Conservation (phyloP, 2,888 invertebrate genomes). For the Yponomeuta plumbellus region DNA sequence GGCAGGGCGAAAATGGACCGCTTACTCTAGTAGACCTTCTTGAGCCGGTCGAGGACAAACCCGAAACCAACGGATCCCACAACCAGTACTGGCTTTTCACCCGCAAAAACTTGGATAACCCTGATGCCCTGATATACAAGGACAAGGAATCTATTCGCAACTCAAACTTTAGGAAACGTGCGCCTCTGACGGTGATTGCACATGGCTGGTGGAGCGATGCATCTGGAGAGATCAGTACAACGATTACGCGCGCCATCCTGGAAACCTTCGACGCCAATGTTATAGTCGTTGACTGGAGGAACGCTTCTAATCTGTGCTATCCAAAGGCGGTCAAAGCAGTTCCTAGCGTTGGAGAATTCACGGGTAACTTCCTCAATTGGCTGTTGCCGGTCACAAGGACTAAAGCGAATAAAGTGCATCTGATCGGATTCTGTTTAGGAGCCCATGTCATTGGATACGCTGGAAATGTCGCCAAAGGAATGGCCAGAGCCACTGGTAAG, state of each 20-base stretch:
- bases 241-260: conserved; percentile 40
- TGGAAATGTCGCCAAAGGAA: conserved; percentile 36
- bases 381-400: conserved; percentile 51
- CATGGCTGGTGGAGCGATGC: conserved; percentile 46
- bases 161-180: conserved; percentile 42
- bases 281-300: conserved; percentile 59
- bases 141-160: conserved; percentile 36
- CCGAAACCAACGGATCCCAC: conserved; percentile 45
- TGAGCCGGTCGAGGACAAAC: conserved; percentile 31
- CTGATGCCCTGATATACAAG: conserved; percentile 38
- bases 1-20: conserved; percentile 39
- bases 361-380: conserved; percentile 60
- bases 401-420: conserved; percentile 54
- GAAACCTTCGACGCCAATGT: conserved; percentile 48
- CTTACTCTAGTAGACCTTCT: conserved; percentile 47
- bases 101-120: conserved; percentile 33
- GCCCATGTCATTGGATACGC: conserved; percentile 58
- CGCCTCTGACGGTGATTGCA: conserved; percentile 37
- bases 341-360: conserved; percentile 44
- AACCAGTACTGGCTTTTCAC: conserved; percentile 54
- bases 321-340: conserved; percentile 44
- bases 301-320: conserved; percentile 38
- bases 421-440: conserved; percentile 58
- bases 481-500: conserved; percentile 46
- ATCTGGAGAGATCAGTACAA: conserved; percentile 29